Evolutionary conservation across 2,113 vertebrate species (phyloP).

Genomic region (Synodontis membranacea): DNA sequence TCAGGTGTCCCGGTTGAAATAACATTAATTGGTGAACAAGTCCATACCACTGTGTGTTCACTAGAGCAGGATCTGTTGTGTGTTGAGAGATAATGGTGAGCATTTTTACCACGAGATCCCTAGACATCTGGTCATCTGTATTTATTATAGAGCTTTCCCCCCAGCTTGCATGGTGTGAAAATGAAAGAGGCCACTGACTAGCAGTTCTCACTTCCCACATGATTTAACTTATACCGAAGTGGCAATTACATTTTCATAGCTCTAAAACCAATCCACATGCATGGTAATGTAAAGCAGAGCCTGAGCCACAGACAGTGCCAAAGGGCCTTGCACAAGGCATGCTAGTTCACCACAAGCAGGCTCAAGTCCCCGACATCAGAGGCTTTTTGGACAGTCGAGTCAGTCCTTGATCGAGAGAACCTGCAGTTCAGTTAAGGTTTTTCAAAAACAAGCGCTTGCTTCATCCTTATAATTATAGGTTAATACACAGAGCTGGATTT

Average conservation of each 20-base stretch:
- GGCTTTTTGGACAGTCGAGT: constrained; percentile 37
- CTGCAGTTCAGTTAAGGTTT: constrained; percentile 42
- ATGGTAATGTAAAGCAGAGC: constrained; percentile 52
- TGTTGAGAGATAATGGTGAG: not conserved
- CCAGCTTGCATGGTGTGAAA: constrained; percentile 40
- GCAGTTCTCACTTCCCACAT: constrained; percentile 52
- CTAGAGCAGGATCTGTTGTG: not conserved
- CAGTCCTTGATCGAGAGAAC: constrained; percentile 42
- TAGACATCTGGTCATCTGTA: not conserved
- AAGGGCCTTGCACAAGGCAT: constrained; percentile 33
- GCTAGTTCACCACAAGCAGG: constrained; percentile 34
- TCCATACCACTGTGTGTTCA: not conserved
- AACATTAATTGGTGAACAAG: not conserved
- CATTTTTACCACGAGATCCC: not conserved
- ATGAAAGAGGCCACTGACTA: constrained; percentile 35
- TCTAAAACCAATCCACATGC: constrained; percentile 51
- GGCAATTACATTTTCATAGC: constrained; percentile 51
- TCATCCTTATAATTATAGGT: constrained; percentile 53
- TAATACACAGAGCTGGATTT: constrained; percentile 45
- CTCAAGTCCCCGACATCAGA: constrained; percentile 45
- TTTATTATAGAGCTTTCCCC: not conserved
- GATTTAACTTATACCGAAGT: constrained; percentile 54
- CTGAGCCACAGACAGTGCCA: constrained; percentile 34
- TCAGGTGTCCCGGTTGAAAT: not conserved
- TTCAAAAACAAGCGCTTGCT: constrained; percentile 45